These are phyloP conservation scores for Tridacna gigas DNA, from an alignment of 2,888 invertebrate species.

Conservation along the genomic window DNA sequence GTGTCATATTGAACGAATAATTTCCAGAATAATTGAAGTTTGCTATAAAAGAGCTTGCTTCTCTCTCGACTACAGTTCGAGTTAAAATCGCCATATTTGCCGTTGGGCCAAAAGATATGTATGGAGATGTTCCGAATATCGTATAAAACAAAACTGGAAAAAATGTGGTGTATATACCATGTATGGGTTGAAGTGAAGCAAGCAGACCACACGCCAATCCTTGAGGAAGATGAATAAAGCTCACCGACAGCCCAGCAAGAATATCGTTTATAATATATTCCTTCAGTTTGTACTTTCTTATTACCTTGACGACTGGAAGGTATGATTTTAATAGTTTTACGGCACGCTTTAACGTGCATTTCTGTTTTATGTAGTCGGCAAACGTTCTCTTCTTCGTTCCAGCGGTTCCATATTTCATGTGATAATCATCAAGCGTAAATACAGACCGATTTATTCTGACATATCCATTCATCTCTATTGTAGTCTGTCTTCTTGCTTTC, in stretches of 20 bases:
- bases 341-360: not conserved
- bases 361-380: not conserved
- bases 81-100: conserved; percentile 79
- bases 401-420: not conserved
- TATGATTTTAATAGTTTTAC: conserved; percentile 29
- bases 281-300: conserved; percentile 68
- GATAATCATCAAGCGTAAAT: not conserved
- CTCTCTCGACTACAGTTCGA: conserved; percentile 69
- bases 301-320: conserved; percentile 61
- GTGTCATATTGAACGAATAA: not conserved
- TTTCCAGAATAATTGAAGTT: conserved; percentile 1
- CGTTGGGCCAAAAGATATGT: conserved; percentile 79
- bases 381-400: not conserved
- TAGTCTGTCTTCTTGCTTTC: not conserved
- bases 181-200: conserved; percentile 73
- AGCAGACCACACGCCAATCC: conserved; percentile 79
- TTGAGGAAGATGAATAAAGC: conserved; percentile 81
- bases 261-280: conserved; percentile 73
- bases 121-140: conserved; percentile 77
- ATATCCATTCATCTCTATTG: not conserved
- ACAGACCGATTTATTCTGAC: not conserved
- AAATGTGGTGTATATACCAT: conserved; percentile 78
- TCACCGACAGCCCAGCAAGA: conserved; percentile 77
- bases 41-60: conserved; percentile 41
- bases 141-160: conserved; percentile 77